A percentile compares a stretch with the other conserved stretches of the same genome.
These are phyloP conservation scores for Sebastes schlegelii DNA, from an alignment of 2,113 vertebrate genomes.

Conservation along the genomic window DNA sequence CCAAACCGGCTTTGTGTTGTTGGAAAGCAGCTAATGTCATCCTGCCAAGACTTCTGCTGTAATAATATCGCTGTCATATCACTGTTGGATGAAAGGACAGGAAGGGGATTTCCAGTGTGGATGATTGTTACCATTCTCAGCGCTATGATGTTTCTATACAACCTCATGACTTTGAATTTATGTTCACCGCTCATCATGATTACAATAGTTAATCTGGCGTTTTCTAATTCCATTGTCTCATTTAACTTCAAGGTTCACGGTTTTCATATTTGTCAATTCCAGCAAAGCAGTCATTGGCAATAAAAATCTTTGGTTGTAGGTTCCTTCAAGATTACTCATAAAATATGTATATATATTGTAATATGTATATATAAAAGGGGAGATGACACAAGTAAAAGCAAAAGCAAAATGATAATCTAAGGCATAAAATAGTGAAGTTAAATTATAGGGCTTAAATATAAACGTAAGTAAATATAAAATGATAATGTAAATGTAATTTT, in stretches of 20 bases:
- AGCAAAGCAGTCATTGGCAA: no score
- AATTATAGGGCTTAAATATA: no score
- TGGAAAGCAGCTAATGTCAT: constrained; percentile 49
- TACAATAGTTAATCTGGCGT: background rate
- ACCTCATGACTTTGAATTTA: background rate
- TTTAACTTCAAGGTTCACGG: background rate
- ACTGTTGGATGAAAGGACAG: constrained; percentile 28
- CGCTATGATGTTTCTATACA: constrained; percentile 12
- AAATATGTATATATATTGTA: no score
- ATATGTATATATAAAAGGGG: no score
- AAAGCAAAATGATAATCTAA: no score
- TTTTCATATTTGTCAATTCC: no score
- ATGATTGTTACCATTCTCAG: constrained; percentile 40
- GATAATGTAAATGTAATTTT: no score
- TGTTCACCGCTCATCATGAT: background rate
- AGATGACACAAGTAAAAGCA: no score
- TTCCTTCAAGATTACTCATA: no score
- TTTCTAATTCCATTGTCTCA: background rate
- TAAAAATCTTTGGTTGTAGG: no score
- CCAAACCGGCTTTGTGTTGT: constrained; percentile 50
- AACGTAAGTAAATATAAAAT: no score
- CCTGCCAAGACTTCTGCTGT: constrained; percentile 55
- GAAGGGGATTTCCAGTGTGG: constrained; percentile 66
- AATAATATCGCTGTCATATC: constrained; percentile 61
- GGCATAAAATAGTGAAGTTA: no score